phyloP scores from a whole-genome alignment of 2,888 invertebrate species.

The Germaria angustata region DNA sequence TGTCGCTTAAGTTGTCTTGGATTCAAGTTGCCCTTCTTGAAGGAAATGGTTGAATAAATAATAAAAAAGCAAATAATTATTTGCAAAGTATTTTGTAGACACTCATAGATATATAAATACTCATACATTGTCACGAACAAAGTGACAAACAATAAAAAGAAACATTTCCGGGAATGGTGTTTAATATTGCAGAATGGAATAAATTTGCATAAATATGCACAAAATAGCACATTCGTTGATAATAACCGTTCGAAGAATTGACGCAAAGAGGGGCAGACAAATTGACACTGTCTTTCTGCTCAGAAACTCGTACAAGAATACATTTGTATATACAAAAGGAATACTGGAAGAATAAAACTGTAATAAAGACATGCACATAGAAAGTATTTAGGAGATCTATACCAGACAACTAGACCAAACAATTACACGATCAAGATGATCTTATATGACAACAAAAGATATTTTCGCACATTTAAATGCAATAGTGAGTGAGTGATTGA shows the following conservation, averaged over 20 bases:
- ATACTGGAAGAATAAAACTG: constrained; percentile 5
- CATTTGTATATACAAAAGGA: constrained; percentile 34
- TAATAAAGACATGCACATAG: constrained; percentile 34
- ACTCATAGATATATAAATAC: too few relatives aligned
- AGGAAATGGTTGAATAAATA: constrained; percentile 42
- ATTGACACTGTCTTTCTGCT: constrained; percentile 3
- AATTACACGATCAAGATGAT: constrained; percentile 52
- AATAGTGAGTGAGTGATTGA: constrained; percentile 23
- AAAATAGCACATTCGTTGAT: constrained; percentile 4
- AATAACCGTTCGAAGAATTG: constrained; percentile 36
- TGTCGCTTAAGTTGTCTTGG: not conserved
- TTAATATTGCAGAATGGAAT: constrained; percentile 41
- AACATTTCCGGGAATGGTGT: constrained; percentile 55
- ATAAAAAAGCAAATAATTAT: constrained; percentile 37
- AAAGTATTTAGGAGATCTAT: constrained; percentile 36
- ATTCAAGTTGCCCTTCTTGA: not conserved
- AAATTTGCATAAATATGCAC: constrained; percentile 59
- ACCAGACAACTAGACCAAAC: constrained; percentile 42
- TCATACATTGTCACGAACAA: constrained; percentile 41
- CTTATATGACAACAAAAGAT: constrained; percentile 64
- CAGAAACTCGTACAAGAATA: not conserved
- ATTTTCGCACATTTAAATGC: constrained; percentile 67
- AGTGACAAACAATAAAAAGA: constrained; percentile 3
- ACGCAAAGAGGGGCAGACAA: not conserved
- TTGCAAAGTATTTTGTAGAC: constrained; percentile 39